Evolutionary conservation across 2,113 vertebrate genomes (phyloP), one percentile per base, ranked within the genome.

Genomic region (Lanius ludovicianus): DNA sequence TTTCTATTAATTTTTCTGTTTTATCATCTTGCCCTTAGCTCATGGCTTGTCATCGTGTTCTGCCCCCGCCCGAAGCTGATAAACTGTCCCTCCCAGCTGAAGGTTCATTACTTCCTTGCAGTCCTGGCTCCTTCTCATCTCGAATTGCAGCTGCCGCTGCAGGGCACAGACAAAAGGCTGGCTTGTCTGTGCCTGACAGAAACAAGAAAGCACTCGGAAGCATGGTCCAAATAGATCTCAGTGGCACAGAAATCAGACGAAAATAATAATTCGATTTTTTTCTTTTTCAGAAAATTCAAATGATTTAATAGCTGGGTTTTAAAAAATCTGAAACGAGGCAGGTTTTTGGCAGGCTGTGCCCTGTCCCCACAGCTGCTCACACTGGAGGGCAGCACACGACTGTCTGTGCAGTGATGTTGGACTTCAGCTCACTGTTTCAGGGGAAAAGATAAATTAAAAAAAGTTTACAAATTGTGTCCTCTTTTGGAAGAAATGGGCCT

Each of bases 371-470:
- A 27, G 50, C 42, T 41, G 49, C 21, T 47, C 41, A n/a, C 97
- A 44, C 83, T 52, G 96, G 98, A 94, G 96, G 98, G 95, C 97
- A 96, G 80, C 44, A 21, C 10, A 37, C 82, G 78, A 87, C 69
- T n/a, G 56, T 47, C 39, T 78, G 41, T 69, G 23, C 31, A 13
- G 47, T 37, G 63, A 35, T 63, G 15, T 17, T 77, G 37, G 56
- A 56, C 4, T 63, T 33, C 41, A 49, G 18, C 31, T 63, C 56
- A 28, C 41, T 39, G n/a, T 15, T 59, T 44, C 25, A 10, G 17
- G 42, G 37, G 47, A 8, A 68, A 67, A 65, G n/a, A 27, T 11
- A 39, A 12, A n/a, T 33, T 27, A 0, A 4, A 25, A 44, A 37
- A 62, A 37, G 11, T 44, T 71, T n/a, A 60, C 41, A 46, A 62